phyloP scores from a whole-genome alignment of 1,140 invertebrate genomes.

The Drosophila tani region DNA sequence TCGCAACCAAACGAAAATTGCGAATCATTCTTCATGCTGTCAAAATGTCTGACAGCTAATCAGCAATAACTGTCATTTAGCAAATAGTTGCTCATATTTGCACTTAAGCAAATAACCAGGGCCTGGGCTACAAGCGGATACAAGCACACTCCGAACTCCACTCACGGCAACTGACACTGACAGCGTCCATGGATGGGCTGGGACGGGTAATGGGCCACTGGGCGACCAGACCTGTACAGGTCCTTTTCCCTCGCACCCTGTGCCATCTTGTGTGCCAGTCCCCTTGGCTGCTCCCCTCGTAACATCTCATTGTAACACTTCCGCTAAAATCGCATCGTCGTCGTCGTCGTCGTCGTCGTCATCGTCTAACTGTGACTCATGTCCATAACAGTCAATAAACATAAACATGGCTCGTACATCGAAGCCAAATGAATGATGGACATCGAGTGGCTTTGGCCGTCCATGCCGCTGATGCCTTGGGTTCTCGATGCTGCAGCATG shows the following conservation, averaged over 20 bases:
- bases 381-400: conserved; percentile 84
- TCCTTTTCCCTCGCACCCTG: conserved; percentile 6
- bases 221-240: conserved; percentile 22
- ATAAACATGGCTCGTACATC: conserved; percentile 78
- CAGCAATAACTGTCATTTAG: conserved; percentile 83
- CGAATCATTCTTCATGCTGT: conserved; percentile 82
- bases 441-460: conserved; percentile 70
- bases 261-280: conserved; percentile 6
- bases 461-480: conserved; percentile 35
- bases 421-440: conserved; percentile 79
- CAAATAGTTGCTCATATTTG: conserved; percentile 84
- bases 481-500: conserved; percentile 20
- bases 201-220: conserved; percentile 56
- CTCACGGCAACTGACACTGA: conserved; percentile 63
- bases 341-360: conserved; percentile 41
- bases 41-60: conserved; percentile 83
- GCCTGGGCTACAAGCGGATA: conserved; percentile 1
- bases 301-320: conserved; percentile 80
- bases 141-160: conserved; percentile 20
- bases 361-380: conserved; percentile 80
- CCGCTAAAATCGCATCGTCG: conserved; percentile 74
- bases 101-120: conserved; percentile 80
- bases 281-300: conserved; percentile 20
- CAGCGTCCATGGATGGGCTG: conserved; percentile 29
- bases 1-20: conserved; percentile 63